These are phyloP conservation scores for Luperina testacea DNA, from an alignment of 2,888 invertebrate species.

Conservation along the genomic window DNA sequence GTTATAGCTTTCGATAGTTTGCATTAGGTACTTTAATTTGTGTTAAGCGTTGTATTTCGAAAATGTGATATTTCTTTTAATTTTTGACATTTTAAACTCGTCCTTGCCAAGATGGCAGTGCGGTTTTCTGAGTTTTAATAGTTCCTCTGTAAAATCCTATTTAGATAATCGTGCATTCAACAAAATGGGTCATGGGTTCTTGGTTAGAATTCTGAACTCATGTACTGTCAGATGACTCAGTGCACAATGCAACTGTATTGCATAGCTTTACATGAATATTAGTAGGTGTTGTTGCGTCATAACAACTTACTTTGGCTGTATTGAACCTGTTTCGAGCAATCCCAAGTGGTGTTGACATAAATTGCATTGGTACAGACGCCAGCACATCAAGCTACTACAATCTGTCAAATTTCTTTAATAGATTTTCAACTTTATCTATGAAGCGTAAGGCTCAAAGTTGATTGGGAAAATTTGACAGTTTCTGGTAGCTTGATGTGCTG, in stretches of 20 bases:
- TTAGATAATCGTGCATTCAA: constrained; percentile 33
- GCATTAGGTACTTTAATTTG: neutral
- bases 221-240: constrained; percentile 53
- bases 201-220: constrained; percentile 26
- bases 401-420: no score
- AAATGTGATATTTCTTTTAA: neutral
- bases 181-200: constrained; percentile 24
- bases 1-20: neutral
- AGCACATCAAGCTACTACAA: no score
- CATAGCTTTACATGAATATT: constrained; percentile 30
- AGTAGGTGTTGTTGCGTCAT: constrained; percentile 40
- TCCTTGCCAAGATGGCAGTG: neutral
- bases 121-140: neutral
- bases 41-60: neutral
- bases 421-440: no score
- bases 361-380: constrained; percentile 16
- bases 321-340: constrained; percentile 37
- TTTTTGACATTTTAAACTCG: neutral
- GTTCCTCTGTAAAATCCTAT: neutral
- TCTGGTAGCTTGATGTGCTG: no score
- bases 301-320: constrained; percentile 39
- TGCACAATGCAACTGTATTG: constrained; percentile 46
- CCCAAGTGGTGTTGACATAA: neutral
- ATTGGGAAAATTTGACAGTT: no score
- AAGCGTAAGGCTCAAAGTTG: no score